Evolutionary conservation across 2,888 invertebrate species (phyloP).

Genomic region (Monochamus alternatus): DNA sequence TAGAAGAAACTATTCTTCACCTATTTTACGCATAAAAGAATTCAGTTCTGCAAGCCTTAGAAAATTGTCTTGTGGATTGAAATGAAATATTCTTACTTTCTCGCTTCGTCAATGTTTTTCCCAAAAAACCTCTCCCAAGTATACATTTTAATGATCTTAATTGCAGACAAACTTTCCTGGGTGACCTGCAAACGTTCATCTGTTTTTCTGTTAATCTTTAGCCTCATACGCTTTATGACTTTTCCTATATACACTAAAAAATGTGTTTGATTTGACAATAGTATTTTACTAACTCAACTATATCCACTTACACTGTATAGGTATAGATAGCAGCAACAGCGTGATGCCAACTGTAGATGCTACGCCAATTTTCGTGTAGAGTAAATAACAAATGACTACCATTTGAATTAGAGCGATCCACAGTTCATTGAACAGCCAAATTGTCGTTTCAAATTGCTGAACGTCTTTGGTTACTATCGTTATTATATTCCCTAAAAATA

Average conservation of each 20-base stretch:
- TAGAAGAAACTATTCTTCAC: too few relatives aligned
- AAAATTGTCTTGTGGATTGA: not conserved
- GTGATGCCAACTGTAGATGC: constrained; percentile 73
- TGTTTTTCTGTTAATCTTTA: constrained; percentile 61
- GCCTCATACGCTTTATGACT: constrained; percentile 41
- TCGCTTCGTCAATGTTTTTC: constrained; percentile 48
- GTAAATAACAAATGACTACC: constrained; percentile 84
- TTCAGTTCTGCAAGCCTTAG: not conserved
- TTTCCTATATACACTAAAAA: constrained; percentile 57
- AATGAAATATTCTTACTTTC: constrained; percentile 49
- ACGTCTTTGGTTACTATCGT: constrained; percentile 96
- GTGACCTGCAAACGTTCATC: constrained; percentile 58
- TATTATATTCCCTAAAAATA: constrained; percentile 77
- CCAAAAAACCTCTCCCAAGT: constrained; percentile 59
- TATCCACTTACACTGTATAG: constrained; percentile 67
- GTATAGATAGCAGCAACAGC: constrained; percentile 70
- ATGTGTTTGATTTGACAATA: not conserved
- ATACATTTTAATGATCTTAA: constrained; percentile 61
- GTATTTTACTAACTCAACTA: not conserved
- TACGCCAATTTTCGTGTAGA: constrained; percentile 76
- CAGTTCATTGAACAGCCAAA: constrained; percentile 91
- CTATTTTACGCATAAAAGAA: too few relatives aligned
- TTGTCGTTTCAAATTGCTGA: constrained; percentile 88
- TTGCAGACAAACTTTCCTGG: constrained; percentile 58
- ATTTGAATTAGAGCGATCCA: constrained; percentile 93